These are phyloP conservation scores for Pseudanteris insignis DNA, from an alignment of 2,888 invertebrate genomes.

Conservation along the genomic window DNA sequence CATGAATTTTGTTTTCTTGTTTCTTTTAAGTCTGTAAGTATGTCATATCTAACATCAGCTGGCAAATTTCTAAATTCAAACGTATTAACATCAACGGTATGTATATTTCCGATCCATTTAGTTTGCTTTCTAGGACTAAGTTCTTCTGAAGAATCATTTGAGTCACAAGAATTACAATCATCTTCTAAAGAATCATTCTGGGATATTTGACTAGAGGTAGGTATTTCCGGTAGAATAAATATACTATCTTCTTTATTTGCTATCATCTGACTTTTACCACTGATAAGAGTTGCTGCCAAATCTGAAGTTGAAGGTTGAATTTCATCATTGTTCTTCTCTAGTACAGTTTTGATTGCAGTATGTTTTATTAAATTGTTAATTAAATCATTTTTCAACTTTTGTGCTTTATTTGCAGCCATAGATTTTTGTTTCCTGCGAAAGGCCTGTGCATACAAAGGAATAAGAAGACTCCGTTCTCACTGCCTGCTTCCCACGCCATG, in stretches of 20 bases:
- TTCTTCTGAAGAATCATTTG: constrained; percentile 56
- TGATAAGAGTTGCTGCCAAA: constrained; percentile 33
- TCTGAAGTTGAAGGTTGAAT: constrained; percentile 24
- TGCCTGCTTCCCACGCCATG: constrained; percentile 58
- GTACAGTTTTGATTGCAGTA: constrained; percentile 77
- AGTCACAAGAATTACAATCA: constrained; percentile 59
- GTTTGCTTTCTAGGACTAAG: constrained; percentile 67
- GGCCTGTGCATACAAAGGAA: constrained; percentile 69
- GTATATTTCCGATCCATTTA: constrained; percentile 70
- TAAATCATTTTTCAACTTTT: constrained; percentile 77
- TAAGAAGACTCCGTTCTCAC: constrained; percentile 55
- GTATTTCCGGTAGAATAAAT: constrained; percentile 72
- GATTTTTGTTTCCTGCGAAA: constrained; percentile 79
- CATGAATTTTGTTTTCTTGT: constrained; percentile 90
- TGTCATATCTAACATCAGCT: constrained; percentile 90
- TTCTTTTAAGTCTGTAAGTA: constrained; percentile 89
- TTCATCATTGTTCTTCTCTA: constrained; percentile 64
- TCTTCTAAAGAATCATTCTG: constrained; percentile 60
- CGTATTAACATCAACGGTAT: constrained; percentile 82
- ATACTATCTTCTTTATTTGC: constrained; percentile 64
- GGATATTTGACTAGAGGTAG: constrained; percentile 50
- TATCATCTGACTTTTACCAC: constrained; percentile 6
- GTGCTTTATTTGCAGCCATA: constrained; percentile 66
- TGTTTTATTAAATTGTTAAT: constrained; percentile 84
- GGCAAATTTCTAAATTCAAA: constrained; percentile 83